phyloP scores from a whole-genome alignment of 53 echinoderm and acorn worm genomes.

The Crossaster papposus region DNA sequence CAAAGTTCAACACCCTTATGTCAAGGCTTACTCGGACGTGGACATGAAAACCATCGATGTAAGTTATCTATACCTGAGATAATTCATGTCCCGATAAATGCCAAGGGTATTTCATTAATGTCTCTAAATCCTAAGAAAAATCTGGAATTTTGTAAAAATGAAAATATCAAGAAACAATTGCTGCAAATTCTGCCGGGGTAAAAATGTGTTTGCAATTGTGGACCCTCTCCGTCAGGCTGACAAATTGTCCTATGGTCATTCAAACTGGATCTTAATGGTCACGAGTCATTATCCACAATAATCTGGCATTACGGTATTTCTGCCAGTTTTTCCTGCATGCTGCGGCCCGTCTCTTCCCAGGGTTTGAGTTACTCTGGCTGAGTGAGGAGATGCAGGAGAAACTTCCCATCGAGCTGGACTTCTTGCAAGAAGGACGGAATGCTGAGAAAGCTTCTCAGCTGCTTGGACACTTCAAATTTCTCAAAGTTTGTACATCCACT shows the following conservation, averaged over 20 bases:
- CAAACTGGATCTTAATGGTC: too few species aligned
- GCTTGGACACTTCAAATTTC: constrained; percentile 88
- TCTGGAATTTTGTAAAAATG: too few species aligned
- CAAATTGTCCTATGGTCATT: too few species aligned
- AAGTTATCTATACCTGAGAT: constrained; percentile 1
- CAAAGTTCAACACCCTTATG: constrained; percentile 93
- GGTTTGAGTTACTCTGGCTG: constrained; percentile 97
- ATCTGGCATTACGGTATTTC: neutral
- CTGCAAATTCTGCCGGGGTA: too few species aligned
- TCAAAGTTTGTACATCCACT: constrained; percentile 69
- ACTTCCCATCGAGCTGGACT: constrained; percentile 91
- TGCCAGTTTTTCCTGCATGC: constrained; percentile 86
- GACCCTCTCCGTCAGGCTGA: too few species aligned
- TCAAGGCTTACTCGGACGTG: constrained; percentile 92
- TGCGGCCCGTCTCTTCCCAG: constrained; percentile 92
- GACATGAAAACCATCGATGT: constrained; percentile 98
- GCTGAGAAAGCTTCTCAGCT: constrained; percentile 85
- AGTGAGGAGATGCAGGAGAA: constrained; percentile 93
- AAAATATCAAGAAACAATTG: too few species aligned
- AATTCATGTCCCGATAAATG: too few species aligned
- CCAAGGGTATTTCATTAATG: too few species aligned
- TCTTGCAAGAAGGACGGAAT: constrained; percentile 91
- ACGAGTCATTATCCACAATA: too few species aligned
- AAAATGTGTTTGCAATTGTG: too few species aligned
- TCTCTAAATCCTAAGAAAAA: too few species aligned